Conservation (phyloP, 2,888 invertebrate genomes). For the Sericinus montela region DNA sequence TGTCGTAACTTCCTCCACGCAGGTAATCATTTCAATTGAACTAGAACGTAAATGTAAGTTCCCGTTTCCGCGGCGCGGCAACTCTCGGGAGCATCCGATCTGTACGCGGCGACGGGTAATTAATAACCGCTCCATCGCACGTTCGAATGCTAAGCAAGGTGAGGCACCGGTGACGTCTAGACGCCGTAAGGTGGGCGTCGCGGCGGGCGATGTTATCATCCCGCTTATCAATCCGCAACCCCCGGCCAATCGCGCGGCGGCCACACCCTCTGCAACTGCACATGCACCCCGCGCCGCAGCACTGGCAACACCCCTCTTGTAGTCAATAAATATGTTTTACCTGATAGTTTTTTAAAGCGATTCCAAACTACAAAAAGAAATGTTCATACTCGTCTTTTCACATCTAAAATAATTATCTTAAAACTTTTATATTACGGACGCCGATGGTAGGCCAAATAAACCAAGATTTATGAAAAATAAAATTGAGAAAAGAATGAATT, state of each 20-base stretch:
- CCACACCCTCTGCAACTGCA: slow-evolving; percentile 34
- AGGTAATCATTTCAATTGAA: too few species aligned
- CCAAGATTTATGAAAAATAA: too few species aligned
- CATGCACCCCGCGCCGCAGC: slow-evolving; percentile 24
- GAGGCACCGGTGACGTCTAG: neutral
- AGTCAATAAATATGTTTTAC: neutral
- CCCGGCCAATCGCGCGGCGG: slow-evolving; percentile 42
- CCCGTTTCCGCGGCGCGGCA: neutral
- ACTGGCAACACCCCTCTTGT: neutral
- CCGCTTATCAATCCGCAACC: slow-evolving; percentile 22
- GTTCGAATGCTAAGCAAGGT: neutral
- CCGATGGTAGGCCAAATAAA: too few species aligned
- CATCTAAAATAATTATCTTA: too few species aligned
- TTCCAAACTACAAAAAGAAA: neutral
- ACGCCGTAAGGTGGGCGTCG: slow-evolving; percentile 15
- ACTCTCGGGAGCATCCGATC: neutral
- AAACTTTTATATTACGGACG: too few species aligned
- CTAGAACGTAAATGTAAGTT: neutral
- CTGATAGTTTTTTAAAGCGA: neutral
- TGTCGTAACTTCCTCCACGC: too few species aligned
- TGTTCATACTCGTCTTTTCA: too few species aligned
- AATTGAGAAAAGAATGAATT: too few species aligned
- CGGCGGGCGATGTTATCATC: slow-evolving; percentile 18
- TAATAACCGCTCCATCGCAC: neutral
- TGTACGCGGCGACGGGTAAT: neutral